Evolutionary conservation across 1,140 invertebrate species (phyloP).

Genomic region (Ylistrum balloti): DNA sequence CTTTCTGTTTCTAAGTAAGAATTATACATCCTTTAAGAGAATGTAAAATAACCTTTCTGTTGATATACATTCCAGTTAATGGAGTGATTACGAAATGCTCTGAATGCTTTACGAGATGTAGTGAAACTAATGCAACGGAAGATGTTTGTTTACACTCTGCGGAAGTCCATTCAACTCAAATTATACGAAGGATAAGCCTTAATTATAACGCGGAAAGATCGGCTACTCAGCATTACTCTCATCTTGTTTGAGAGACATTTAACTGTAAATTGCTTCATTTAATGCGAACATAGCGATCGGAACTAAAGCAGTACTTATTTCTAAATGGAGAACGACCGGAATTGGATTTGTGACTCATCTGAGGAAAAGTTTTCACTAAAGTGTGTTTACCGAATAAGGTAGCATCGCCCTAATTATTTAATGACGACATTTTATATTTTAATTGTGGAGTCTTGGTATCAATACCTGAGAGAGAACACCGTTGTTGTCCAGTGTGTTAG

Average conservation of each 20-base stretch:
- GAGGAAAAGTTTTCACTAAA: not conserved
- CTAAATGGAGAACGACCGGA: not conserved
- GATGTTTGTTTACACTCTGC: not conserved
- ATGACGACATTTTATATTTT: not conserved
- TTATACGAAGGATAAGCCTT: not conserved
- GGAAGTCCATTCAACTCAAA: not conserved
- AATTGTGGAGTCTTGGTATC: not conserved
- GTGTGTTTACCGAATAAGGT: not conserved
- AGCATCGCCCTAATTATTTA: conserved; percentile 7
- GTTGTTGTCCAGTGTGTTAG: not conserved
- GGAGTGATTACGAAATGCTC: not conserved
- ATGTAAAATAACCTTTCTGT: too few species aligned
- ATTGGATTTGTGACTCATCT: not conserved
- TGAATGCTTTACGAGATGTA: not conserved
- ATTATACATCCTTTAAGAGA: too few species aligned
- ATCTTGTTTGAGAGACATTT: conserved; percentile 8
- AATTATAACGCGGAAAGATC: conserved; percentile 1
- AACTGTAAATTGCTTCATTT: not conserved
- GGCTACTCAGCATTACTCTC: not conserved
- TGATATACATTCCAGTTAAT: not conserved
- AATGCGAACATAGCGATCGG: not conserved
- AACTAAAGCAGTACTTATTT: not conserved
- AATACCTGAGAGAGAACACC: not conserved
- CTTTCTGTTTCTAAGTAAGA: not conserved
- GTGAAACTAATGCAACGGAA: not conserved